These are phyloP conservation scores for Lepilemur septentrionalis DNA, from an alignment of 2,797 vertebrate genomes.

Conservation along the genomic window DNA sequence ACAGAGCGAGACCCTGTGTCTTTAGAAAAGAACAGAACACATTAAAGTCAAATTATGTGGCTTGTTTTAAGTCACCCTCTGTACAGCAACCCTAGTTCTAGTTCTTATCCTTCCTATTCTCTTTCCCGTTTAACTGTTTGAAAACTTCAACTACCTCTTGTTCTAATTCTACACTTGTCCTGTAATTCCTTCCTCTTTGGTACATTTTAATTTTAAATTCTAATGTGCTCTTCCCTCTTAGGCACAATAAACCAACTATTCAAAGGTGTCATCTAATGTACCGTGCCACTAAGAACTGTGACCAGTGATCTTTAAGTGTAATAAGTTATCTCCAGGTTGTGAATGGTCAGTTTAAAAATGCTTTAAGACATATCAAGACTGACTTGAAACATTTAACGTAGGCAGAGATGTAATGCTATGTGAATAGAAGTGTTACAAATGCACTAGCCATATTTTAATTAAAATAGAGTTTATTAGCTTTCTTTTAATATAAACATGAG, in stretches of 20 bases:
- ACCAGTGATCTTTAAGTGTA: not conserved
- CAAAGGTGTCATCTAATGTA: not conserved
- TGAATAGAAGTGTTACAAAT: constrained; percentile 65
- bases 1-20: not conserved
- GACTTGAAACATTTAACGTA: not conserved
- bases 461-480: constrained; percentile 92
- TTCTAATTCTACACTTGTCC: not conserved
- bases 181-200: not conserved
- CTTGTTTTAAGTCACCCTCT: not conserved
- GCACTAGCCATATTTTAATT: constrained; percentile 84
- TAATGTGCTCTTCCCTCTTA: not conserved
- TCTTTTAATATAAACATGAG: constrained; percentile 90
- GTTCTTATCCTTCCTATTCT: not conserved
- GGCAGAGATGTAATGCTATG: not conserved
- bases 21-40: not conserved
- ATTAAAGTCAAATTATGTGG: not conserved
- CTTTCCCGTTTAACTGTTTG: not conserved
- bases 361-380: not conserved
- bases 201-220: not conserved
- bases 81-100: not conserved
- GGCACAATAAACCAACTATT: not conserved
- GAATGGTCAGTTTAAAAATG: not conserved
- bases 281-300: not conserved
- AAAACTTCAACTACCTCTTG: not conserved
- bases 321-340: not conserved